Evolutionary conservation across 2,113 vertebrate genomes (phyloP).

Genomic region (Muscicapa adusta): DNA sequence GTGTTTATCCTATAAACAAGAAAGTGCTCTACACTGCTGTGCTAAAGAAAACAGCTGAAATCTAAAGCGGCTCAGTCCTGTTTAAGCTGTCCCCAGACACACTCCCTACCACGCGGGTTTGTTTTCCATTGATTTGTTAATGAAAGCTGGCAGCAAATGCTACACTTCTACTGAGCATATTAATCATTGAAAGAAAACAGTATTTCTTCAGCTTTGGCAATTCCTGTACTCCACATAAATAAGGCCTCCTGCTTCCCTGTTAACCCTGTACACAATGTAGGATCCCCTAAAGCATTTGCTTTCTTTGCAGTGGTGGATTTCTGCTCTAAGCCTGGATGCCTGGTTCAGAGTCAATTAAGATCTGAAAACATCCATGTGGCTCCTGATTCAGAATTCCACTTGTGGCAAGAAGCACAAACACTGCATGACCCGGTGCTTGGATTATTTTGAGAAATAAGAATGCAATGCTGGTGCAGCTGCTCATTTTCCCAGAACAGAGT

Average conservation of each 20-base stretch:
- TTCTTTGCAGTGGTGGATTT: not conserved
- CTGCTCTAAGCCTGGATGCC: not conserved
- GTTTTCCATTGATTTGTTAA: conserved; percentile 74
- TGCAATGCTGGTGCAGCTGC: not conserved
- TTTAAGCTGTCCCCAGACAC: conserved; percentile 73
- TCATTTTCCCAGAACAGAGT: not conserved
- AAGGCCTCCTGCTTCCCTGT: conserved; percentile 15
- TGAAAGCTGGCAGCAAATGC: conserved; percentile 69
- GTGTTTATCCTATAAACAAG: conserved; percentile 80
- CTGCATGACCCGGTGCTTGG: not conserved
- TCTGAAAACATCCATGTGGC: not conserved
- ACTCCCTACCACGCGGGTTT: conserved; percentile 62
- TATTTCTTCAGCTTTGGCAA: conserved; percentile 43
- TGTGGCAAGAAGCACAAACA: not conserved
- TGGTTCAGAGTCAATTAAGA: not conserved
- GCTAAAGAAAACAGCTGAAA: conserved; percentile 71
- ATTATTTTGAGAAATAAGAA: not conserved
- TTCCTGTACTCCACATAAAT: conserved; percentile 13
- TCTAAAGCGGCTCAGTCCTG: conserved; percentile 73
- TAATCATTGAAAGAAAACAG: conserved; percentile 58
- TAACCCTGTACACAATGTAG: not conserved
- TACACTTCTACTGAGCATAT: conserved; percentile 43
- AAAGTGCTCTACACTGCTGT: conserved; percentile 68
- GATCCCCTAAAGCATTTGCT: not conserved
- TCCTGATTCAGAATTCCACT: not conserved